Evolutionary conservation across 2,888 invertebrate genomes (phyloP).

Genomic region (Fabriciana adippe): DNA sequence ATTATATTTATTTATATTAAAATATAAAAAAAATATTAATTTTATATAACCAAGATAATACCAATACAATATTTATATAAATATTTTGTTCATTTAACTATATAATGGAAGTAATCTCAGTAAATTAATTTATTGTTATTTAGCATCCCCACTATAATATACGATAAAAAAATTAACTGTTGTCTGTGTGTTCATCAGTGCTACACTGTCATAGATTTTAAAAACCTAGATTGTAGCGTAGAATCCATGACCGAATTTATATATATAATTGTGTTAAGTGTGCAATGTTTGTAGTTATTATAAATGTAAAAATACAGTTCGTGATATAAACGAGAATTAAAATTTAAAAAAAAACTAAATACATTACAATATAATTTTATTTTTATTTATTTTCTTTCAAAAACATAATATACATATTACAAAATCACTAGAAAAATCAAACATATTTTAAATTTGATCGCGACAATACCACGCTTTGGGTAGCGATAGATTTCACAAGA

Average conservation of each 20-base stretch:
- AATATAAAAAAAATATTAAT: too few relatives aligned
- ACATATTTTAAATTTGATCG: neutral
- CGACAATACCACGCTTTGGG: too few relatives aligned
- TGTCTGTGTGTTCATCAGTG: slow-evolving; percentile 41
- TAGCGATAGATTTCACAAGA: too few relatives aligned
- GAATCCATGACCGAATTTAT: slow-evolving; percentile 69
- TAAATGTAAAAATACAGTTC: slow-evolving; percentile 17
- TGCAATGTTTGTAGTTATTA: slow-evolving; percentile 35
- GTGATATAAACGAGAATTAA: slow-evolving; percentile 28
- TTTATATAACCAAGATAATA: too few relatives aligned
- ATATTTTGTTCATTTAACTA: neutral
- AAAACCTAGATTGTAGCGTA: slow-evolving; percentile 41
- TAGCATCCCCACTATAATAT: slow-evolving; percentile 14
- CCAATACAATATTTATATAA: too few relatives aligned
- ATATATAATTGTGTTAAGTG: slow-evolving; percentile 47
- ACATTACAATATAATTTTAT: neutral
- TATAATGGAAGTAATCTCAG: neutral
- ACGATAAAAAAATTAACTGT: slow-evolving; percentile 11
- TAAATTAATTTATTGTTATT: neutral
- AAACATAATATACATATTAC: too few relatives aligned
- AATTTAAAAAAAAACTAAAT: neutral
- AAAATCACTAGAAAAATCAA: too few relatives aligned
- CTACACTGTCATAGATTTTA: slow-evolving; percentile 37
- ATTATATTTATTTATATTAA: too few relatives aligned
- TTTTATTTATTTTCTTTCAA: neutral